Evolutionary conservation across 1,140 invertebrate species (phyloP), one percentile per base, ranked within the genome.

Genomic region (Drosophila fuyamai): DNA sequence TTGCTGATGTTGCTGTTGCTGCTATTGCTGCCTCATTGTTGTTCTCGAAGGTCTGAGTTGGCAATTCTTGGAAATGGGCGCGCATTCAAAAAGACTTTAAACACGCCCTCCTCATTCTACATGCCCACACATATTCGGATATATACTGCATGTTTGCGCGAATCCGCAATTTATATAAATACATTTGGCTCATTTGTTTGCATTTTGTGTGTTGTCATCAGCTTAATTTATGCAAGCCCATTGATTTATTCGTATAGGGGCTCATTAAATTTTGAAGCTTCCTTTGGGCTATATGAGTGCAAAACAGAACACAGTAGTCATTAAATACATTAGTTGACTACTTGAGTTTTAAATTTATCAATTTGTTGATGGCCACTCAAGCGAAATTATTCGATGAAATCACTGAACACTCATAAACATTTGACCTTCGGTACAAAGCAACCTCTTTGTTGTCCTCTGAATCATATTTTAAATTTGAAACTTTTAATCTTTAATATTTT

Each of bases 1-100:
- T 12, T 51, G 60, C 9, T 27, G 46, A 6, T 48, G 41, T 55
- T 32, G 5, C 29, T 32, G 50, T 47, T 51, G 75, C 38, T 61
- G 63, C 8, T 61, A 27, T 18, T 68, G 40, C 44, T 54, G 38
- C 58, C 40, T 66, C 73, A 63, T 74, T 73, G 67, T 72, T 74
- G 72, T 41, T 67, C 53, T 57, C 36, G 18, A 27, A n/a, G 40
- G 36, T 44, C 50, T 70, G 65, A 32, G 61, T 55, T 32, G 71
- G 83, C 76, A 80, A 35, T 88, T 86, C 82, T 88, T 76, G 82
- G 82, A 86, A 86, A 54, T 86, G 75, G 79, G 76, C 66, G 83
- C 79, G 79, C 82, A 82, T 82, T 68, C 57, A 46, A 66, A 76
- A 50, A 47, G 27, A 76, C 35, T 58, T 68, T 58, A 55, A 76